phyloP scores from a whole-genome alignment of 2,888 invertebrate species.

The Alsophila aescularia region DNA sequence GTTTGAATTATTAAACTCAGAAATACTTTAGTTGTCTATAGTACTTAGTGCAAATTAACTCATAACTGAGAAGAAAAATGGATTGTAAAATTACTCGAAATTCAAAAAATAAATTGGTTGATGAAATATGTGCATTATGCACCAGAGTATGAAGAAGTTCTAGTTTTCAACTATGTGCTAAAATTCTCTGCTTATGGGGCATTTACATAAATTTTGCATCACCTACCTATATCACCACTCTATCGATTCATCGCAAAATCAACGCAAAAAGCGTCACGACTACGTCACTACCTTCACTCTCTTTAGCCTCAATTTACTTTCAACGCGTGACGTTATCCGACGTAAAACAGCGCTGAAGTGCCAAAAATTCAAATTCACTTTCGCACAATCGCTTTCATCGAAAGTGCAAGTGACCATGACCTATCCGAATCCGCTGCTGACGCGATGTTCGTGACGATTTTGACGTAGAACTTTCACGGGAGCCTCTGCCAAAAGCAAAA shows the following conservation, averaged over 20 bases:
- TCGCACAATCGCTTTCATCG: constrained; percentile 58
- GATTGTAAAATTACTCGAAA: too few species aligned
- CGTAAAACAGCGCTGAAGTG: constrained; percentile 27
- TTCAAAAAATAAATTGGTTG: too few species aligned
- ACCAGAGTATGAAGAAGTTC: too few species aligned
- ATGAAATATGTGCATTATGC: too few species aligned
- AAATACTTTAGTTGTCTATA: too few species aligned
- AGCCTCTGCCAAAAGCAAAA: constrained; percentile 50
- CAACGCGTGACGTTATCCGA: constrained; percentile 31
- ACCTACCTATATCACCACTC: too few species aligned
- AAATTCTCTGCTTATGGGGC: too few species aligned
- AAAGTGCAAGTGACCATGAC: constrained; percentile 66
- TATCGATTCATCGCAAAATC: neutral
- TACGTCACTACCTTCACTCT: constrained; percentile 10
- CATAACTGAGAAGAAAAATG: too few species aligned
- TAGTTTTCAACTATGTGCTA: too few species aligned
- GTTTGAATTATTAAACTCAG: too few species aligned
- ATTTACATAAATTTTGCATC: too few species aligned
- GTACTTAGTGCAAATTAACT: too few species aligned
- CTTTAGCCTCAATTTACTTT: constrained; percentile 20
- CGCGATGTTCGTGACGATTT: constrained; percentile 42
- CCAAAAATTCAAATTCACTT: constrained; percentile 46
- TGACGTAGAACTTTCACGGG: constrained; percentile 48
- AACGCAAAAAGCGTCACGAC: constrained; percentile 5
- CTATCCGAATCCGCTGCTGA: constrained; percentile 44